phyloP scores from a whole-genome alignment of 2,797 vertebrate genomes.

The Harpagifer antarcticus region DNA sequence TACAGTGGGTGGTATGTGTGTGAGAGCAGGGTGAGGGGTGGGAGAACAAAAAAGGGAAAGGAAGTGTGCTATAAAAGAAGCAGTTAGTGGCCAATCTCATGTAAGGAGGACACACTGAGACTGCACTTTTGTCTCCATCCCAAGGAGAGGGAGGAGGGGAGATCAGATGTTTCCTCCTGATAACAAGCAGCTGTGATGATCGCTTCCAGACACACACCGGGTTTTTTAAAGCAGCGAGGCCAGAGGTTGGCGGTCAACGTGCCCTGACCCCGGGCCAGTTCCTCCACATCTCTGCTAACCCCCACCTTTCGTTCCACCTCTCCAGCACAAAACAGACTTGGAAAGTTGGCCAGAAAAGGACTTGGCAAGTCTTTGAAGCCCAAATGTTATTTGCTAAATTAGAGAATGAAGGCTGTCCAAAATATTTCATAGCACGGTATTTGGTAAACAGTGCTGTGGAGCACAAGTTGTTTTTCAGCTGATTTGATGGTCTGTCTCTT shows the following conservation, averaged over 20 bases:
- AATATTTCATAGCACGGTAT: constrained; percentile 59
- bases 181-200: constrained; percentile 76
- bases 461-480: constrained; percentile 42
- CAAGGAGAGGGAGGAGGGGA: constrained; percentile 29
- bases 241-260: constrained; percentile 58
- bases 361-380: constrained; percentile 62
- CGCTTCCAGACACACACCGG: constrained; percentile 71
- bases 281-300: constrained; percentile 25
- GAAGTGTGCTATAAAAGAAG: constrained; percentile 72
- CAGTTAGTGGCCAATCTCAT: constrained; percentile 52
- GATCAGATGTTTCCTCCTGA: constrained; percentile 83
- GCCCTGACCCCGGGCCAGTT: constrained; percentile 54
- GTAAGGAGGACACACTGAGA: constrained; percentile 56
- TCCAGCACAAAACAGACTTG: constrained; percentile 7
- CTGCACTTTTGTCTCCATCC: constrained; percentile 63
- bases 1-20: constrained; percentile 61
- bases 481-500: too few species aligned
- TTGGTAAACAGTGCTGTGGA: constrained; percentile 61
- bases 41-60: constrained; percentile 55
- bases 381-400: constrained; percentile 81
- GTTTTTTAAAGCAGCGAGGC: constrained; percentile 42
- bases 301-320: constrained; percentile 26
- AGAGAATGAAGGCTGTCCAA: constrained; percentile 64
- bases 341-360: constrained; percentile 29
- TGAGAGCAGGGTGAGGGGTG: constrained; percentile 22